Evolutionary conservation across 35 echinoderm and acorn worm genomes (phyloP).

Genomic region (Strongylocentrotus purpuratus): DNA sequence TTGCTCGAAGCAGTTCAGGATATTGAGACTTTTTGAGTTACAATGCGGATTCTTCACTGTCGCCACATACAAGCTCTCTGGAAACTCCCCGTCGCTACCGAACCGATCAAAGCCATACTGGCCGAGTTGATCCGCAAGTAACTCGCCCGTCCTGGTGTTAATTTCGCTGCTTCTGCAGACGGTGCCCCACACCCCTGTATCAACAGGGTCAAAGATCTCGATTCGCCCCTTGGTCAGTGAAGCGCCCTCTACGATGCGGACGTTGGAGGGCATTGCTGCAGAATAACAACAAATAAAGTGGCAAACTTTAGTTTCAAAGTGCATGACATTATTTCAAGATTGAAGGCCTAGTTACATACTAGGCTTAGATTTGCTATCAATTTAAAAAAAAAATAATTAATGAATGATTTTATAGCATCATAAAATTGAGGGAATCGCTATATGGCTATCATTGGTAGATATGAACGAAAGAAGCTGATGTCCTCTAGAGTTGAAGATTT

Average conservation of each 20-base stretch:
- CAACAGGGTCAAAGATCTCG: neutral
- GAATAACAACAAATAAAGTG: neutral
- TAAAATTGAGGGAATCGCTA: neutral
- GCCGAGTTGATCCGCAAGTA: neutral
- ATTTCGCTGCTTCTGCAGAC: neutral
- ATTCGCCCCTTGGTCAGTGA: neutral
- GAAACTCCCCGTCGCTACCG: neutral
- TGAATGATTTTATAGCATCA: too few species aligned
- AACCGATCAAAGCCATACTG: conserved; percentile 21
- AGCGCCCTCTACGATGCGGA: neutral
- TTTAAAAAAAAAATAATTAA: too few species aligned
- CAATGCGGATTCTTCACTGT: neutral
- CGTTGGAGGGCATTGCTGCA: neutral
- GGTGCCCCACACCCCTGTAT: neutral
- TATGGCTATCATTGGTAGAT: neutral
- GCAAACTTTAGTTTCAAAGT: neutral
- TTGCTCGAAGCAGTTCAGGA: neutral
- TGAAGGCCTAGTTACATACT: too few species aligned
- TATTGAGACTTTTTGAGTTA: neutral
- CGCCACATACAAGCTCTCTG: neutral
- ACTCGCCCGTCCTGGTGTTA: neutral
- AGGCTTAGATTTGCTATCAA: too few species aligned
- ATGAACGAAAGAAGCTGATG: neutral
- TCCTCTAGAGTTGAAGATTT: too few species aligned
- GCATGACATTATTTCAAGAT: too few species aligned